Percentiles rank a stretch among this genome's conserved stretches.
Conservation (phyloP, 2,888 invertebrate genomes). For the Hirtodrosophila confusa region DNA sequence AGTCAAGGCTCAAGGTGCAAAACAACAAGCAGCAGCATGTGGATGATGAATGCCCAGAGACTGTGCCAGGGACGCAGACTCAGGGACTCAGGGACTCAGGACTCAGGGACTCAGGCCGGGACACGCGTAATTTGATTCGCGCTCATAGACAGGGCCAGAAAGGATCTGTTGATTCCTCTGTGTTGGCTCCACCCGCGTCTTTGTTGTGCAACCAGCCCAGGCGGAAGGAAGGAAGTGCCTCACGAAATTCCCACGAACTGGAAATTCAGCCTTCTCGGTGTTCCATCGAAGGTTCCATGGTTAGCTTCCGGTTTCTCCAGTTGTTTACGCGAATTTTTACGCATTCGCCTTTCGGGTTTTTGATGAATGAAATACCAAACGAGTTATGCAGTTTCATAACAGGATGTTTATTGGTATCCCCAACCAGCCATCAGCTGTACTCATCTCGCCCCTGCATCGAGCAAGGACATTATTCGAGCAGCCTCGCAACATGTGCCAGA, state of each 20-base stretch:
- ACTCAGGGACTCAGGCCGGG: constrained; percentile 9
- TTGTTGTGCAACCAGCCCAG: constrained; percentile 6
- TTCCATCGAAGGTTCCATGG: constrained; percentile 22
- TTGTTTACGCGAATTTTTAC: constrained; percentile 71
- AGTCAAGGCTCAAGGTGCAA: constrained; percentile 77
- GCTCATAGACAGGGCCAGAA: constrained; percentile 49
- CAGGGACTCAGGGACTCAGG: not conserved
- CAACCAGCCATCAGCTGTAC: constrained; percentile 23
- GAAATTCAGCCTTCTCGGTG: constrained; percentile 24
- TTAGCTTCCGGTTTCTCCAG: constrained; percentile 56
- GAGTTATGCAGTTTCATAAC: constrained; percentile 61
- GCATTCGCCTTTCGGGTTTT: constrained; percentile 45
- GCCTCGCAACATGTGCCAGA: constrained; percentile 29
- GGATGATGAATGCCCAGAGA: constrained; percentile 57
- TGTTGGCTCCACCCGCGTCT: constrained; percentile 31
- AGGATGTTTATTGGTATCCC: constrained; percentile 60
- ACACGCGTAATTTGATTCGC: constrained; percentile 73
- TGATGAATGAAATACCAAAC: constrained; percentile 55
- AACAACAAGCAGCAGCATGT: constrained; percentile 61
- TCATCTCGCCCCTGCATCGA: constrained; percentile 6
- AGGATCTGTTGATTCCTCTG: constrained; percentile 12
- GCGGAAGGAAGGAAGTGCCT: constrained; percentile 63
- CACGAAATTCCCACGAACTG: constrained; percentile 71
- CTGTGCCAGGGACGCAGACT: constrained; percentile 17
- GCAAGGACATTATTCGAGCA: constrained; percentile 46